Evolutionary conservation across 2,113 vertebrate species (phyloP).

Genomic region (Martes martes): DNA sequence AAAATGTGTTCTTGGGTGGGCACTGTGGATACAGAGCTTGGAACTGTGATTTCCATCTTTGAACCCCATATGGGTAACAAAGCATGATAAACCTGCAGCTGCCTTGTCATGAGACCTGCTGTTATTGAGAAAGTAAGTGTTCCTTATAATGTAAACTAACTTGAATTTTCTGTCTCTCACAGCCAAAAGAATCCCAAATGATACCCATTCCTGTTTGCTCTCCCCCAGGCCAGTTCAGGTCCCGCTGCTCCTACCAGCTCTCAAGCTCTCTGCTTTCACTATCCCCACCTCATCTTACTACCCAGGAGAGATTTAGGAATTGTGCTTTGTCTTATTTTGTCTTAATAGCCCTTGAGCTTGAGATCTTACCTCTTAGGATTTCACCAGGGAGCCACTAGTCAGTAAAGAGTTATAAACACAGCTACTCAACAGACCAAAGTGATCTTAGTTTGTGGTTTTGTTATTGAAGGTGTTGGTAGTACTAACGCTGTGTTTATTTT

Average conservation of each 20-base stretch:
- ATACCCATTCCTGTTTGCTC: not conserved
- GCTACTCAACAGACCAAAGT: not conserved
- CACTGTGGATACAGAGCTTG: not conserved
- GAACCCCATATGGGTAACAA: not conserved
- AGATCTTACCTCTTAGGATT: not conserved
- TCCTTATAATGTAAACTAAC: not conserved
- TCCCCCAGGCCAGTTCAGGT: not conserved
- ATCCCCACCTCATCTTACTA: not conserved
- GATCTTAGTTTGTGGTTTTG: slow-evolving; percentile 3
- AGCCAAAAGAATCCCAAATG: not conserved
- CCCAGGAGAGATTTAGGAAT: not conserved
- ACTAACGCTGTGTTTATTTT: not conserved
- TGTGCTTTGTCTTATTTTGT: not conserved
- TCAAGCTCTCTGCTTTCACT: not conserved
- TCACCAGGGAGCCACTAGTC: not conserved
- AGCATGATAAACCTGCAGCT: not conserved
- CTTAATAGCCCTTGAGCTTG: not conserved
- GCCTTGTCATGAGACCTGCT: not conserved
- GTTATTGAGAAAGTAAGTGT: not conserved
- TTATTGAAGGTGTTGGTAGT: not conserved
- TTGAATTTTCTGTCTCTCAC: not conserved
- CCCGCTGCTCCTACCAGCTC: not conserved
- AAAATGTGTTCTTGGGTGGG: not conserved
- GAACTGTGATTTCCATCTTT: not conserved
- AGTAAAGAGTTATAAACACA: not conserved